phyloP scores from a whole-genome alignment of 1,140 invertebrate species.

The Drosophila pectinifera region DNA sequence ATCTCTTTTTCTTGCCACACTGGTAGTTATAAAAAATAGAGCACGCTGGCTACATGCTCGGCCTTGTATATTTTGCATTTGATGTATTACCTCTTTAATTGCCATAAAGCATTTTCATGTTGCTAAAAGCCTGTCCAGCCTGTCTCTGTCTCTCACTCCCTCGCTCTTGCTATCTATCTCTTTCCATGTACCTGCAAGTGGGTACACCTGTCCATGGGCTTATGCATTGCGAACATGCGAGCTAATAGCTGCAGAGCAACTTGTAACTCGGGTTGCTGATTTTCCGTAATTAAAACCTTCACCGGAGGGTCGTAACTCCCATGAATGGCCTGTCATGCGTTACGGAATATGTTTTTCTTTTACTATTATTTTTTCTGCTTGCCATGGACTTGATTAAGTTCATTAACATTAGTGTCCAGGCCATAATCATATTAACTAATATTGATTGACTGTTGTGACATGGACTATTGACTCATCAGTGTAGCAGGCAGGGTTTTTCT shows the following conservation, averaged over 20 bases:
- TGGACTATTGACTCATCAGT: conserved; percentile 25
- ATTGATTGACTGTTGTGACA: conserved; percentile 49
- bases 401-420: conserved; percentile 39
- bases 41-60: conserved; percentile 27
- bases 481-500: neutral
- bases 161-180: neutral
- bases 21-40: conserved; percentile 12
- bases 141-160: conserved; percentile 6
- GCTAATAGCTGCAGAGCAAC: conserved; percentile 52
- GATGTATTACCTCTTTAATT: conserved; percentile 78
- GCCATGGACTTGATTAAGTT: conserved; percentile 37
- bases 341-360: neutral
- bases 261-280: conserved; percentile 43
- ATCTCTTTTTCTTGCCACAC: conserved; percentile 25
- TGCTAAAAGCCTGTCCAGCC: conserved; percentile 60
- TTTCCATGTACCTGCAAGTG: conserved; percentile 13
- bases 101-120: conserved; percentile 81
- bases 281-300: conserved; percentile 61
- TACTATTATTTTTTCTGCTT: neutral
- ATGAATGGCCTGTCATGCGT: neutral
- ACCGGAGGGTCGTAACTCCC: conserved; percentile 46
- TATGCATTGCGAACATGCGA: conserved; percentile 76
- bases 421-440: conserved; percentile 56
- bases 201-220: conserved; percentile 50
- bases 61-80: conserved; percentile 59